Evolutionary conservation across 2,113 vertebrate species (phyloP).

Genomic region (Psephotus haematonotus): DNA sequence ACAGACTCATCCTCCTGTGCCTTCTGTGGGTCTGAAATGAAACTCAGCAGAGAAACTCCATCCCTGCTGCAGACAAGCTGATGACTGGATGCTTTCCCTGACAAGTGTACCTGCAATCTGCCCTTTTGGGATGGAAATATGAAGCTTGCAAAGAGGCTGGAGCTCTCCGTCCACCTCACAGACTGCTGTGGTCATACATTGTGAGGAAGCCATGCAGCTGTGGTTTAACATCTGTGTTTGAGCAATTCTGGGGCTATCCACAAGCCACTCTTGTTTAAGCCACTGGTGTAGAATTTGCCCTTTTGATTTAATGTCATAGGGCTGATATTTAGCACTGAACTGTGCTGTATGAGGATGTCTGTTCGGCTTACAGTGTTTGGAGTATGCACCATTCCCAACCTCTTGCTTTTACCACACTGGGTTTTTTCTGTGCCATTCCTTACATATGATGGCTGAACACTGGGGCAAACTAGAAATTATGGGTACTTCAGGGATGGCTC

Average conservation of each 20-base stretch:
- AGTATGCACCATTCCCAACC: background rate
- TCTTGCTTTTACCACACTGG: background rate
- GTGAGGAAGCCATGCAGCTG: background rate
- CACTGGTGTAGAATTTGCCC: background rate
- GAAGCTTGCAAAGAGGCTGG: background rate
- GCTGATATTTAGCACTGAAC: background rate
- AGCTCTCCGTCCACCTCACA: background rate
- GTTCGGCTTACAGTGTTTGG: background rate
- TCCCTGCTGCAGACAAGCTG: background rate
- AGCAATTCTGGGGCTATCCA: background rate
- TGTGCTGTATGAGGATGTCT: background rate
- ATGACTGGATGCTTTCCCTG: background rate
- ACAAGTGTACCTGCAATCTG: fast-evolving
- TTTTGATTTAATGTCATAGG: background rate
- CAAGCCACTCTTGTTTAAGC: background rate
- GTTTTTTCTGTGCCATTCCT: background rate
- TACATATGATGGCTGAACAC: background rate
- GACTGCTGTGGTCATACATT: background rate
- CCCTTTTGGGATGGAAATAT: background rate
- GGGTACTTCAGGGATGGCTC: background rate
- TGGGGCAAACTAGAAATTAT: background rate
- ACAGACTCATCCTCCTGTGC: background rate
- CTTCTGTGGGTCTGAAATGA: background rate
- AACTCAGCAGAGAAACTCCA: background rate
- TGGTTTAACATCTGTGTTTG: background rate